Evolutionary conservation across 1,140 invertebrate species (phyloP).

Genomic region (Glomeris maerens): DNA sequence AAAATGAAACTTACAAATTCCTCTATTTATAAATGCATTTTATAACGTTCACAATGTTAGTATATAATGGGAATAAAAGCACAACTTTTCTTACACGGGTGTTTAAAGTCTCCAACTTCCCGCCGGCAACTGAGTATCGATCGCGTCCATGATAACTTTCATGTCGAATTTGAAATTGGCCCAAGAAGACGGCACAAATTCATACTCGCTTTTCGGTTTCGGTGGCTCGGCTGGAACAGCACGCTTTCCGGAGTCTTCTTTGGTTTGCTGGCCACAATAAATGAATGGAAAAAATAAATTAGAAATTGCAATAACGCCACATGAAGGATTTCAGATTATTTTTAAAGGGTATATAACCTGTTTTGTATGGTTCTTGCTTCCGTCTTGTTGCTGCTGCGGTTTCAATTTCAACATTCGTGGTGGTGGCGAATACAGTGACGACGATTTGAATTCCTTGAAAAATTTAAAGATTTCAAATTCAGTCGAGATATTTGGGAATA

Average conservation of each 20-base stretch:
- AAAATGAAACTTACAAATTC: too few relatives aligned
- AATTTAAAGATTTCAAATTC: too few relatives aligned
- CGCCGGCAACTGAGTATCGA: too few relatives aligned
- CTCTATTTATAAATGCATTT: too few relatives aligned
- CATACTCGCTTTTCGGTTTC: not conserved
- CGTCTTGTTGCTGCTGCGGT: too few relatives aligned
- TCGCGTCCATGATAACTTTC: slow-evolving; percentile 7
- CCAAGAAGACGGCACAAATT: slow-evolving; percentile 10
- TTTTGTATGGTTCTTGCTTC: too few relatives aligned
- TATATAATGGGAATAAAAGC: too few relatives aligned
- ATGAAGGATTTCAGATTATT: not conserved
- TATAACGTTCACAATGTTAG: too few relatives aligned
- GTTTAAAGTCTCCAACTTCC: too few relatives aligned
- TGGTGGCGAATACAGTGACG: slow-evolving; percentile 12
- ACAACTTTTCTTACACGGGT: too few relatives aligned
- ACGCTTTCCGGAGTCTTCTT: not conserved
- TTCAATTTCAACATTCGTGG: slow-evolving; percentile 10
- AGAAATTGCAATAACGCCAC: slow-evolving; percentile 4
- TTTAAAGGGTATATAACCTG: too few relatives aligned
- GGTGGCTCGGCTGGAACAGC: not conserved
- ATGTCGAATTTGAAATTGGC: slow-evolving; percentile 10
- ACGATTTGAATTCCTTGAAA: not conserved
- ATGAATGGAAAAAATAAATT: not conserved
- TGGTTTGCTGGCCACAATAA: not conserved
- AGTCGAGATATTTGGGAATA: too few relatives aligned